phyloP scores from a whole-genome alignment of 2,888 invertebrate species.

The Carpatolechia fugitivella region DNA sequence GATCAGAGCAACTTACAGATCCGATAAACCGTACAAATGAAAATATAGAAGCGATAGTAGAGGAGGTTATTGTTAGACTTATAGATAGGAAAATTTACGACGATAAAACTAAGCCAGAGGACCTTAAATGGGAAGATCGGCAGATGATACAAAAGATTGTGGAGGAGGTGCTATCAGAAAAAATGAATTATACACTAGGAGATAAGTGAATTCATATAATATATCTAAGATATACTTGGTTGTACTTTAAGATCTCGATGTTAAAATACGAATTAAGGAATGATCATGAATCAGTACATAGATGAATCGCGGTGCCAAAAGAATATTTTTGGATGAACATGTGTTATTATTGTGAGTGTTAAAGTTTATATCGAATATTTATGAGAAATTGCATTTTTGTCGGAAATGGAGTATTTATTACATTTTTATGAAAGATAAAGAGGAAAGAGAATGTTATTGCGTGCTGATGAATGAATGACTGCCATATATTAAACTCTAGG shows the following conservation, averaged over 20 bases:
- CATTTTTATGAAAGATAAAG: neutral
- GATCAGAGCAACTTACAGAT: slow-evolving; percentile 8
- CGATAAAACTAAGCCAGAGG: slow-evolving; percentile 72
- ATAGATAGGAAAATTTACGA: slow-evolving; percentile 76
- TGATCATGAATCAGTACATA: neutral
- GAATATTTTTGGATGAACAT: too few species aligned
- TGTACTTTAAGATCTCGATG: slow-evolving; percentile 8
- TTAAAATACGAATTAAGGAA: neutral
- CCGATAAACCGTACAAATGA: slow-evolving; percentile 40
- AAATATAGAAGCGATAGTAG: slow-evolving; percentile 68
- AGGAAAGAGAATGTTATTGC: neutral
- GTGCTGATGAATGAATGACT: too few species aligned
- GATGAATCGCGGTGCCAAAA: slow-evolving; percentile 4
- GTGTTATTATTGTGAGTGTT: neutral
- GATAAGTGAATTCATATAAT: neutral
- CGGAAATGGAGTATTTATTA: slow-evolving; percentile 6
- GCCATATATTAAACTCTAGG: too few species aligned
- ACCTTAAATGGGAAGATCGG: slow-evolving; percentile 66
- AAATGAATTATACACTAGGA: slow-evolving; percentile 50
- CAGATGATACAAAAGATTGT: slow-evolving; percentile 69
- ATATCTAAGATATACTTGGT: neutral
- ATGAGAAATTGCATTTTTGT: neutral
- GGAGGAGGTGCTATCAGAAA: slow-evolving; percentile 67
- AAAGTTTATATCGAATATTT: neutral
- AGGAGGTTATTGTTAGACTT: slow-evolving; percentile 67